A percentile compares a stretch with the other conserved stretches of the same genome.
Conservation (phyloP, 2,888 invertebrate species). For the Xestobium rufovillosum region DNA sequence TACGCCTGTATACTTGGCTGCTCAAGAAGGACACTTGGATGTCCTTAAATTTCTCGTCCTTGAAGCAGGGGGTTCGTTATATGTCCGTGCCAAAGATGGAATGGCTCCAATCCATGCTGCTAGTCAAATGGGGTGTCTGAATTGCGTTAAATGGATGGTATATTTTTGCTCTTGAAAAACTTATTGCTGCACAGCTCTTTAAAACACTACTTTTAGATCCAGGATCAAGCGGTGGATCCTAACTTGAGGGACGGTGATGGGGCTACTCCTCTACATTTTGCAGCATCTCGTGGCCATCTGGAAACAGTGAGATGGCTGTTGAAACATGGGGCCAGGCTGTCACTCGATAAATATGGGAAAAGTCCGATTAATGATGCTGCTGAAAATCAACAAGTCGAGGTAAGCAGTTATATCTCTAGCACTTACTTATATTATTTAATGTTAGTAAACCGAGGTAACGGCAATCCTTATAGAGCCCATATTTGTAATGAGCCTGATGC, state of each 20-base stretch:
- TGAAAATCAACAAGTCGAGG: slow-evolving; percentile 84
- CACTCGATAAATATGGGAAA: slow-evolving; percentile 79
- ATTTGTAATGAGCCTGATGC: too few relatives aligned
- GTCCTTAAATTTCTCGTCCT: slow-evolving; percentile 78
- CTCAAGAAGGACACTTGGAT: slow-evolving; percentile 82
- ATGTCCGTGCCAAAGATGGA: slow-evolving; percentile 78
- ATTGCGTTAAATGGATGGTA: slow-evolving; percentile 88
- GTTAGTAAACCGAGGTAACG: too few relatives aligned
- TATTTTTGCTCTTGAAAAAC: slow-evolving; percentile 32
- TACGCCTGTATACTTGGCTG: slow-evolving; percentile 81
- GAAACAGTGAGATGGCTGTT: slow-evolving; percentile 77
- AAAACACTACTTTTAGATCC: slow-evolving; percentile 50
- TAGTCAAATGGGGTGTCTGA: slow-evolving; percentile 80
- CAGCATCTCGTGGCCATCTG: slow-evolving; percentile 76
- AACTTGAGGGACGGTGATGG: slow-evolving; percentile 83
- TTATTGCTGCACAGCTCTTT: not conserved
- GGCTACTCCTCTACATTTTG: slow-evolving; percentile 83
- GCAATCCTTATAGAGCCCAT: too few relatives aligned
- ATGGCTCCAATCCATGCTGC: slow-evolving; percentile 89
- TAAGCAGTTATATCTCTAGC: slow-evolving; percentile 35
- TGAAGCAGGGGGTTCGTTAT: slow-evolving; percentile 74
- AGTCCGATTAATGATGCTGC: slow-evolving; percentile 88
- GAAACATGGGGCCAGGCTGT: slow-evolving; percentile 71
- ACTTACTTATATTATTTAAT: too few relatives aligned
- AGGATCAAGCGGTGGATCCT: slow-evolving; percentile 76